These are phyloP conservation scores for Oryzias celebensis DNA, from an alignment of 2,113 vertebrate species.

Conservation along the genomic window DNA sequence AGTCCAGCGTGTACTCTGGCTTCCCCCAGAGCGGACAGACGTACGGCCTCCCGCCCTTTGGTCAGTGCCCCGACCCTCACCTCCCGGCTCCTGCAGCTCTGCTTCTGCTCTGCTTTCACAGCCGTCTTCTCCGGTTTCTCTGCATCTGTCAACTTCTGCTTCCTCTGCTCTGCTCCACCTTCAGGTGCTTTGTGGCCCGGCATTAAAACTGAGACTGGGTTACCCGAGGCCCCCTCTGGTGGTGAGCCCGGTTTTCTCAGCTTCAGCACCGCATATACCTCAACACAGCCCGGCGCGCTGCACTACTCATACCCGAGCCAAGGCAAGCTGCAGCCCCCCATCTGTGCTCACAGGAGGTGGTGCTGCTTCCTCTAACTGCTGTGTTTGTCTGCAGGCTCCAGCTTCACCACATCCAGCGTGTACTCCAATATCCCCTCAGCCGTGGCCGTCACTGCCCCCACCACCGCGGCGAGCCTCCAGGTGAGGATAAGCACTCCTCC, in stretches of 20 bases:
- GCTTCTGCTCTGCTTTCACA: conserved; percentile 16
- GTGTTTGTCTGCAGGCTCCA: conserved; percentile 67
- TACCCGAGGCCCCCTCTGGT: conserved; percentile 93
- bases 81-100: conserved; percentile 28
- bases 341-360: too few relatives aligned
- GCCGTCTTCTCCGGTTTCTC: neutral
- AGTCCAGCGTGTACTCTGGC: conserved; percentile 87
- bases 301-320: conserved; percentile 97
- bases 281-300: conserved; percentile 90
- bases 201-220: conserved; percentile 96
- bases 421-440: conserved; percentile 78
- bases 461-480: conserved; percentile 61
- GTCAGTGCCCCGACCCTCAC: conserved; percentile 74
- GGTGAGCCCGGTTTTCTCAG: conserved; percentile 96
- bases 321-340: conserved; percentile 79
- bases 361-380: neutral
- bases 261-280: conserved; percentile 95
- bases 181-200: conserved; percentile 99
- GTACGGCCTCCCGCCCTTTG: conserved; percentile 97
- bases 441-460: conserved; percentile 60
- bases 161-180: conserved; percentile 68
- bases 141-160: conserved; percentile 25
- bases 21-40: conserved; percentile 92
- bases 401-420: conserved; percentile 80
- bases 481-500: neutral